phyloP scores from a whole-genome alignment of 2,797 vertebrate genomes.

The Paratrypauchen microcephalus region DNA sequence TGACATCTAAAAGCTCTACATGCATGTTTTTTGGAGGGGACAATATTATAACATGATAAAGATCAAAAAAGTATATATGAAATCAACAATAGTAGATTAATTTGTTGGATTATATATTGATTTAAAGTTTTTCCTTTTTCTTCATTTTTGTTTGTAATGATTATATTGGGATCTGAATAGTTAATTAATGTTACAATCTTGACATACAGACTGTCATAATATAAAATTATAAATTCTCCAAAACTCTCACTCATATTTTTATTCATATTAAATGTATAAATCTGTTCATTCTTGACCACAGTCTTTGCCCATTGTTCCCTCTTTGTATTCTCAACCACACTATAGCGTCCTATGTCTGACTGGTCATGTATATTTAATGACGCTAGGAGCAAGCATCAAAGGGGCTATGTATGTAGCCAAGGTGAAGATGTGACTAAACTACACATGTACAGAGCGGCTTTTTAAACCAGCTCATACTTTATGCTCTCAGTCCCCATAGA shows the following conservation, averaged over 20 bases:
- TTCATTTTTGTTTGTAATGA: too few relatives aligned
- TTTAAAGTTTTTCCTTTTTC: too few relatives aligned
- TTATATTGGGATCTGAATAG: too few relatives aligned
- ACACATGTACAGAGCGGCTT: constrained; percentile 2
- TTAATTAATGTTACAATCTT: too few relatives aligned
- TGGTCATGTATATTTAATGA: constrained; percentile 59
- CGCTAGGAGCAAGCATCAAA: constrained; percentile 16
- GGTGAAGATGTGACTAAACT: constrained; percentile 5
- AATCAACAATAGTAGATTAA: too few relatives aligned
- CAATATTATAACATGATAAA: not conserved
- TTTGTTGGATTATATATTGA: too few relatives aligned
- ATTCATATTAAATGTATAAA: not conserved
- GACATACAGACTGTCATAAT: too few relatives aligned
- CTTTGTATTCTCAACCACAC: not conserved
- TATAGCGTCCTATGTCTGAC: constrained; percentile 36
- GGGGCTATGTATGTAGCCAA: not conserved
- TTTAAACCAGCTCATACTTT: constrained; percentile 28
- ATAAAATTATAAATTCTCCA: too few relatives aligned
- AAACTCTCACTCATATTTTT: too few relatives aligned
- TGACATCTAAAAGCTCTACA: too few relatives aligned
- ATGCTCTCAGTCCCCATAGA: constrained; percentile 21
- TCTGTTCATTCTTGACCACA: not conserved
- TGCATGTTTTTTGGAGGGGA: not conserved
- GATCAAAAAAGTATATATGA: too few relatives aligned
- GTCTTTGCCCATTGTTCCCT: not conserved